These are phyloP conservation scores for Sphecodes monilicornis DNA, from an alignment of 2,888 invertebrate species.

Conservation along the genomic window DNA sequence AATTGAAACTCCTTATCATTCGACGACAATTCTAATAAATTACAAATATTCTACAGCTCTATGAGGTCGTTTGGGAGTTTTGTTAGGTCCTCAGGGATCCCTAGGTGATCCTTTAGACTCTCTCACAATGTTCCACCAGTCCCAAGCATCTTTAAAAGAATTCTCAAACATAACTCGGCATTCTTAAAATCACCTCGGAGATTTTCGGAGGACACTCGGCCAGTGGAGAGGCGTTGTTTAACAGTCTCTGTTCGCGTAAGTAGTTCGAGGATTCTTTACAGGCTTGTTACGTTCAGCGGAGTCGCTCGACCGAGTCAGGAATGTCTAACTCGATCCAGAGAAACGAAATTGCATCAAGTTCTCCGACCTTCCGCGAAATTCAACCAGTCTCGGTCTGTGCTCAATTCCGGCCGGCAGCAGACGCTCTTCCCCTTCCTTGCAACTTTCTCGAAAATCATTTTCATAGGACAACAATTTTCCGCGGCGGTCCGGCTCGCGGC, in stretches of 20 bases:
- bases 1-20: too few species aligned
- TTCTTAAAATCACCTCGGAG: neutral
- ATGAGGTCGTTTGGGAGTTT: neutral
- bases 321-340: neutral
- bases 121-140: neutral
- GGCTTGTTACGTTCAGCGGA: neutral
- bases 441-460: conserved; percentile 15
- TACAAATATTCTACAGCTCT: neutral
- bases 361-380: neutral
- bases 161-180: neutral
- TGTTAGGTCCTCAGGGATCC: neutral
- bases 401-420: neutral
- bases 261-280: neutral
- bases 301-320: conserved; percentile 1
- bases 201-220: neutral
- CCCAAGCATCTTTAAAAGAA: neutral
- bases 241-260: neutral
- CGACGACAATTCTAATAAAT: neutral
- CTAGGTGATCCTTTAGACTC: too few species aligned
- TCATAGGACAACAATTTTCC: neutral
- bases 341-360: conserved; percentile 4
- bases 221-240: neutral
- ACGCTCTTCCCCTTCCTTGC: neutral
- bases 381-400: neutral
- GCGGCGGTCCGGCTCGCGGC: neutral